Conservation (phyloP, 1,140 invertebrate species). For the Patella vulgata region DNA sequence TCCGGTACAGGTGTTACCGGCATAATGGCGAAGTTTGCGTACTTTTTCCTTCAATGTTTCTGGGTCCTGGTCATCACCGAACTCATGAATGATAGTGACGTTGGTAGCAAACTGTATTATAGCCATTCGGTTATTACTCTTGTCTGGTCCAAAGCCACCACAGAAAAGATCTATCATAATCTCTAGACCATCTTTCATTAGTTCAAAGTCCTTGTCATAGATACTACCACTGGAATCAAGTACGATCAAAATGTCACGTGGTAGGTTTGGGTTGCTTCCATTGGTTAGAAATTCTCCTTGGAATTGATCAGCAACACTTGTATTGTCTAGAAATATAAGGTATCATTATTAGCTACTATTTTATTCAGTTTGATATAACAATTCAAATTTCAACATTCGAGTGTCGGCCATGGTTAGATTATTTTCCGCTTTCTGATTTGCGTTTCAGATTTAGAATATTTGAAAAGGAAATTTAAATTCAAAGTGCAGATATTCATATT, state of each 20-base stretch:
- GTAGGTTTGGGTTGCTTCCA: neutral
- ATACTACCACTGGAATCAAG: slow-evolving; percentile 19
- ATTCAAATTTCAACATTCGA: no score
- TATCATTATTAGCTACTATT: no score
- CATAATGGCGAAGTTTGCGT: slow-evolving; percentile 4
- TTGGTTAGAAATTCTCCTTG: no score
- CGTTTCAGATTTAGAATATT: no score
- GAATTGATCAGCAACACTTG: no score
- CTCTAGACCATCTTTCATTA: slow-evolving; percentile 14
- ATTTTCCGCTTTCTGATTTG: no score
- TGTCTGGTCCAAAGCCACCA: slow-evolving; percentile 15
- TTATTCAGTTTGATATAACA: no score
- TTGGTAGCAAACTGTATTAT: slow-evolving; percentile 19
- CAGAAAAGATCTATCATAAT: slow-evolving; percentile 25
- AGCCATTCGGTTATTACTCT: slow-evolving; percentile 20
- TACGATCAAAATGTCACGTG: slow-evolving; percentile 22
- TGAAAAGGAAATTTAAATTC: no score
- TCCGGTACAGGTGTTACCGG: slow-evolving; percentile 19
- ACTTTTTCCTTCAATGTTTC: slow-evolving; percentile 7
- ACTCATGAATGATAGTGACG: slow-evolving; percentile 14
- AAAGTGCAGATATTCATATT: no score
- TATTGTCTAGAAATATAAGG: no score
- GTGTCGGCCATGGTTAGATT: no score
- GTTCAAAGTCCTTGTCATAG: slow-evolving; percentile 12
- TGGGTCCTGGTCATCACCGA: slow-evolving; percentile 17